Conservation (phyloP, 2,888 invertebrate species). For the Cacoxenus indagator region DNA sequence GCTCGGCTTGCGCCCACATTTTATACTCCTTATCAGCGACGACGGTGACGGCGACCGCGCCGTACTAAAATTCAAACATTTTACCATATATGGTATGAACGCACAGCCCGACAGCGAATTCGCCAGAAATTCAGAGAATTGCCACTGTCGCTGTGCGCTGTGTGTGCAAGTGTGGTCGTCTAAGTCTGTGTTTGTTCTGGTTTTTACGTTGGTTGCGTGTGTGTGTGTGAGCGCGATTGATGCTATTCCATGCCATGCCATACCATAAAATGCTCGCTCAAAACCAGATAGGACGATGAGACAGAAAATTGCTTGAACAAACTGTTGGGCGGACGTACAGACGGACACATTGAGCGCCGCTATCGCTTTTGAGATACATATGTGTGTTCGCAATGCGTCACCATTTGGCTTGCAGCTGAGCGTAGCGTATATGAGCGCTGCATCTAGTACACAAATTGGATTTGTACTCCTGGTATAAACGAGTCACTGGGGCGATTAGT, state of each 20-base stretch:
- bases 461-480: no score
- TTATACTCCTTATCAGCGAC: conserved; percentile 64
- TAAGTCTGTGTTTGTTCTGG: conserved; percentile 29
- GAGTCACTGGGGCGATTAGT: no score
- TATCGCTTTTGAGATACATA: no score
- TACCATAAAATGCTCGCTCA: background rate
- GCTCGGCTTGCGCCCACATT: conserved; percentile 67
- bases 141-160: conserved; percentile 32
- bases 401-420: no score
- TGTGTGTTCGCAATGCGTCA: no score
- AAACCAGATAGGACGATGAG: conserved; percentile 1
- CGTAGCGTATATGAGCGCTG: no score
- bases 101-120: conserved; percentile 50
- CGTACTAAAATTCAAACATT: conserved; percentile 58
- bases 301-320: no score
- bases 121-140: conserved; percentile 54
- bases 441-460: no score
- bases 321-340: no score
- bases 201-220: no score
- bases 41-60: conserved; percentile 56
- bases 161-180: conserved; percentile 32
- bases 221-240: conserved; percentile 11
- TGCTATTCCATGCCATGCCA: background rate
- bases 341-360: no score
- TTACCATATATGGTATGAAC: conserved; percentile 71